These are phyloP conservation scores for Meliscaeva auricollis DNA, from an alignment of 2,888 invertebrate genomes.

Conservation along the genomic window DNA sequence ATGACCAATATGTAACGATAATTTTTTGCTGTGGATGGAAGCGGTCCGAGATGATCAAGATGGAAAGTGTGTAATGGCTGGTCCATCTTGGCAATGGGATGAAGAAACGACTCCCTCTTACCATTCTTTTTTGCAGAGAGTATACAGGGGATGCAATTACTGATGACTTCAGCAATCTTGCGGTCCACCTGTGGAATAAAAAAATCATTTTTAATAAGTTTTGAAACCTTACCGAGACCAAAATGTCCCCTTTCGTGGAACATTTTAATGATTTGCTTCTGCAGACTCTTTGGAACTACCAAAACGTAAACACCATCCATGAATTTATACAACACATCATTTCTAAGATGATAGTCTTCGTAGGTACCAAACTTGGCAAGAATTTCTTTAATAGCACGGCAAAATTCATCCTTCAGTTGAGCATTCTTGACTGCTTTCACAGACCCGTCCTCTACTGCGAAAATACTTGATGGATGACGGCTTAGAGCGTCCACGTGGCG, in stretches of 20 bases:
- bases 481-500: conserved; percentile 78
- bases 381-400: conserved; percentile 49
- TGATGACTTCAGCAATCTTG: conserved; percentile 40
- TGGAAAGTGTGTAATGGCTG: conserved; percentile 79
- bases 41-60: conserved; percentile 80
- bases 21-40: conserved; percentile 78
- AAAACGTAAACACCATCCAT: conserved; percentile 51
- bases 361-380: conserved; percentile 37
- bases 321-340: conserved; percentile 50
- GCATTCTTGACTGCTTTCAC: conserved; percentile 36
- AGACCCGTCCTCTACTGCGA: conserved; percentile 19
- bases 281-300: conserved; percentile 47
- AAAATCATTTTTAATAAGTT: conserved; percentile 42
- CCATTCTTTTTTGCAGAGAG: conserved; percentile 75
- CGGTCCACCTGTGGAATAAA: conserved; percentile 44
- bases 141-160: conserved; percentile 65
- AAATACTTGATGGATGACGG: conserved; percentile 42
- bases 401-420: conserved; percentile 6
- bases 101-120: conserved; percentile 79
- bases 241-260: conserved; percentile 49
- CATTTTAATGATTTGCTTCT: conserved; percentile 44
- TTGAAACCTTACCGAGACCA: conserved; percentile 37
- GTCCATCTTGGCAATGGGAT: conserved; percentile 79
- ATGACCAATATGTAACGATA: conserved; percentile 79
- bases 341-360: conserved; percentile 48